These are phyloP conservation scores for Rhingia rostrata DNA, from an alignment of 2,888 invertebrate species.

Conservation along the genomic window DNA sequence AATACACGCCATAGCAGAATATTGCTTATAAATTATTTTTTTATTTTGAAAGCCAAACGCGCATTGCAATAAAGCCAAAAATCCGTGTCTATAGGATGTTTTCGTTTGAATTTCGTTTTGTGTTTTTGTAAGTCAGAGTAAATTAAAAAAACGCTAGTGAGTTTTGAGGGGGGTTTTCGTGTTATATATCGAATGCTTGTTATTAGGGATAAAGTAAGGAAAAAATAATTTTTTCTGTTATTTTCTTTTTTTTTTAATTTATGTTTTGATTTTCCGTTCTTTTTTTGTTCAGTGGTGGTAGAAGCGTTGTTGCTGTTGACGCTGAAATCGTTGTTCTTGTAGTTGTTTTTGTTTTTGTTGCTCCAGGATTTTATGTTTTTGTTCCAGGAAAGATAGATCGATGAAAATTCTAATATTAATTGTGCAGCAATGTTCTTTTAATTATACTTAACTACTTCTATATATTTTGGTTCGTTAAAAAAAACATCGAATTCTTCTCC, in stretches of 20 bases:
- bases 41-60: constrained; percentile 25
- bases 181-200: constrained; percentile 50
- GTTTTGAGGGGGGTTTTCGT: constrained; percentile 23
- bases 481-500: constrained; percentile 55
- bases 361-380: constrained; percentile 86
- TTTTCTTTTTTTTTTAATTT: constrained; percentile 35
- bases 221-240: constrained; percentile 28
- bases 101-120: background rate
- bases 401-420: constrained; percentile 89
- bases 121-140: constrained; percentile 19
- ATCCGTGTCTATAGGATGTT: constrained; percentile 19
- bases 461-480: constrained; percentile 26
- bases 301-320: constrained; percentile 82
- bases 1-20: constrained; percentile 49
- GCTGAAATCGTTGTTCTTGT: constrained; percentile 81
- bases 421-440: constrained; percentile 82
- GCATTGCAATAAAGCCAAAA: constrained; percentile 38
- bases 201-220: constrained; percentile 35
- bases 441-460: constrained; percentile 75
- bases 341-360: constrained; percentile 84
- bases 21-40: constrained; percentile 24
- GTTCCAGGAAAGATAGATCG: constrained; percentile 92
- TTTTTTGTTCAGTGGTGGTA: constrained; percentile 78
- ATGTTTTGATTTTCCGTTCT: constrained; percentile 52
- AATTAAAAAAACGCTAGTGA: constrained; percentile 56